Percentiles rank a stretch among this genome's conserved stretches.
Evolutionary conservation across 1,140 invertebrate genomes (phyloP).

Genomic region (Coelopa frigida): DNA sequence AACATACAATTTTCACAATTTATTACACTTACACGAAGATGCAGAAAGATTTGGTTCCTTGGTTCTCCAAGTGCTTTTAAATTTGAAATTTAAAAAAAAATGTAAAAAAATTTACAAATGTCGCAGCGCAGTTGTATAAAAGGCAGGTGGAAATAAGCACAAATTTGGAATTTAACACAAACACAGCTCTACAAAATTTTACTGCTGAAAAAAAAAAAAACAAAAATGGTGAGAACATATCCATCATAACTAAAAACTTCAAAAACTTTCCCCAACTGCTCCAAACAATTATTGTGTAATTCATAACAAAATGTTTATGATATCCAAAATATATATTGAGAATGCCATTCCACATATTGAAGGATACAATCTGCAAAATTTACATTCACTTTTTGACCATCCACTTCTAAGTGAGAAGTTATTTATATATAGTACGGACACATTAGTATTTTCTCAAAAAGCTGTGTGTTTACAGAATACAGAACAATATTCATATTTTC

Average conservation of each 20-base stretch:
- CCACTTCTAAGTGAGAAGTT: too few species aligned
- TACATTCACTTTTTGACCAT: conserved; percentile 9
- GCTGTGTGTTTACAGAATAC: too few species aligned
- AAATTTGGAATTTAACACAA: conserved; percentile 2
- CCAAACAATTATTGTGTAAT: conserved; percentile 2
- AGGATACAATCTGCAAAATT: conserved; percentile 13
- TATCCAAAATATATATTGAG: neutral
- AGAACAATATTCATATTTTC: too few species aligned
- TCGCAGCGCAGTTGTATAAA: conserved; percentile 16
- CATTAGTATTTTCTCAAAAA: too few species aligned
- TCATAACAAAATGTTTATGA: conserved; percentile 3
- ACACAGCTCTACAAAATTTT: too few species aligned
- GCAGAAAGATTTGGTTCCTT: conserved; percentile 14
- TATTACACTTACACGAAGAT: conserved; percentile 19
- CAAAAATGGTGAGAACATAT: neutral
- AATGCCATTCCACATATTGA: conserved; percentile 8
- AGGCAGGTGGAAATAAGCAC: conserved; percentile 10
- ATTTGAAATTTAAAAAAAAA: conserved; percentile 16
- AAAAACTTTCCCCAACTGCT: neutral
- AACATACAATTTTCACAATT: conserved; percentile 17
- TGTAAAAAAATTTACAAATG: conserved; percentile 12
- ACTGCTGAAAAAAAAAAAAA: neutral
- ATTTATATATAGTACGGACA: too few species aligned
- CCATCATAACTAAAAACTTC: neutral
- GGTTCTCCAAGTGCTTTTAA: conserved; percentile 17